Base-by-base conservation (phyloP, 2,888 invertebrate species). In the Deilephila elpenor region DNA sequence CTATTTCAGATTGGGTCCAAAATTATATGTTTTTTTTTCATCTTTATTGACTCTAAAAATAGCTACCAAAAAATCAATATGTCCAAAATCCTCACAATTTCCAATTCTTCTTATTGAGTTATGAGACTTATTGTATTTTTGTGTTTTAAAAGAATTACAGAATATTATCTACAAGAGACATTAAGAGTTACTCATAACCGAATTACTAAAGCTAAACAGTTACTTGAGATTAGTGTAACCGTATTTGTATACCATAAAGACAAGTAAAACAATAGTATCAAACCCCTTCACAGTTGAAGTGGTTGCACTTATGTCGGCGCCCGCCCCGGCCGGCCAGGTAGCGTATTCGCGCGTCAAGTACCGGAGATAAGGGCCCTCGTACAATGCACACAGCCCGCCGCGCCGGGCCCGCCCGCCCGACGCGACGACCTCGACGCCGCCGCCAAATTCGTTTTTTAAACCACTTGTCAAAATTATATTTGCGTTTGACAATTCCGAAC, bases 241-340 rank as follows among this genome's bases (percentile, higher is more conserved):
- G 44, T 62, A 62, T 67, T 67, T 67, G 67, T 67, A 67, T 67
- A 67, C 67, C n/a, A 67, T 71, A 78, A 81, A 82, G 82, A 82
- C 76, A 74, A 74, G 73, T 78, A 77, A 85, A 84, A 86, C 84
- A 87, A 88, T 87, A 80, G 83, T 82, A 84, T 74, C 74, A 78
- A 85, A 84, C 88, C 90, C 91, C 88, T 88, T 88, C 88, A 78
- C 80, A 84, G 82, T 80, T 89, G 84, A 86, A 90, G 90, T 89
- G 88, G 85, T 75, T 82, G 75, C 75, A 79, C 75, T 80, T 80
- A 75, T 73, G 32, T 71, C 56, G 75, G 86, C 86, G 88, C 83
- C 84, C 81, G 87, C 25, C 14, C 67, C 37, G 37, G 19, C 44
- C 64, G 64, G 44, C 56, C 91, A 89, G 88, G 90, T 92, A 91